Evolutionary conservation across 2,888 invertebrate genomes (phyloP).

Genomic region (Dione juno): DNA sequence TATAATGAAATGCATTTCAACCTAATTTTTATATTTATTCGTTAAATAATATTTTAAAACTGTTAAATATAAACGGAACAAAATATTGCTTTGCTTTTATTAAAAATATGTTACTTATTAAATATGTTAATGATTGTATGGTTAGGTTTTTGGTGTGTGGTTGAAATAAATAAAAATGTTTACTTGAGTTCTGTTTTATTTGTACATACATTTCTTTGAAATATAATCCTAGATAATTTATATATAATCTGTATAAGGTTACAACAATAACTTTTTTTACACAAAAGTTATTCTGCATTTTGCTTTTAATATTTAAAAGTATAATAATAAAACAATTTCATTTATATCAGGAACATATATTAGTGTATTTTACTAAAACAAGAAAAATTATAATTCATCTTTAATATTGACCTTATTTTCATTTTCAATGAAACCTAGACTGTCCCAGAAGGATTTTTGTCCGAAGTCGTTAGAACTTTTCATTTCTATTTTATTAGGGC

Average conservation of each 20-base stretch:
- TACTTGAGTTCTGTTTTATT: slow-evolving; percentile 10
- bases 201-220: neutral
- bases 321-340: neutral
- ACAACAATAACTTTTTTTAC: neutral
- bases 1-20: neutral
- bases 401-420: slow-evolving; percentile 65
- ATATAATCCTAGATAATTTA: neutral
- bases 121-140: neutral
- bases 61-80: neutral
- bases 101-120: neutral
- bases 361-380: slow-evolving; percentile 19
- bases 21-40: neutral
- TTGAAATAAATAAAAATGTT: slow-evolving; percentile 34
- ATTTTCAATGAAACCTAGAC: slow-evolving; percentile 84
- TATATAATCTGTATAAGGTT: neutral
- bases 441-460: slow-evolving; percentile 84
- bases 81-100: slow-evolving; percentile 7
- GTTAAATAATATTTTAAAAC: neutral
- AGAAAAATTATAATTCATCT: slow-evolving; percentile 68
- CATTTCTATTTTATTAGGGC: slow-evolving; percentile 73
- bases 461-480: slow-evolving; percentile 78
- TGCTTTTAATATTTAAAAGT: neutral
- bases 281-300: neutral
- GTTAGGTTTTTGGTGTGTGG: slow-evolving; percentile 23
- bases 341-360: neutral